Evolutionary conservation across 2,888 invertebrate species (phyloP), one percentile per base, ranked within the genome.

Genomic region (Julus scandinavius): DNA sequence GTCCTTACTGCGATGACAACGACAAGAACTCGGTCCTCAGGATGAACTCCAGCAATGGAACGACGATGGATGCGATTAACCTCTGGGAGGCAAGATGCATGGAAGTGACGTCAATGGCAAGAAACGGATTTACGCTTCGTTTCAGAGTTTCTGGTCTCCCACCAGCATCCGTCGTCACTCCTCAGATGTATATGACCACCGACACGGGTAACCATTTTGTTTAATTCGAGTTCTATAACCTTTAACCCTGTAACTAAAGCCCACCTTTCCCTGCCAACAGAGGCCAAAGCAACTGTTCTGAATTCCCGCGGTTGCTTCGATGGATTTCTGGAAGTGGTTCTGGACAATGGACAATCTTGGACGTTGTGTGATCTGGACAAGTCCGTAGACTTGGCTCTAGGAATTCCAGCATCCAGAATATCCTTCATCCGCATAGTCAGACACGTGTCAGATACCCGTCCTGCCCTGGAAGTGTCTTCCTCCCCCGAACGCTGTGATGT

Each of bases 401-500:
- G 58, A 4, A n/a, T 63, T 6, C 58, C 4, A 5, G n/a, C n/a
- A 2, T 6, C 2, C 29, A 17, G 15, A 20, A 40, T 20, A 4
- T 20, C 29, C 9, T 88, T 49, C 6, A n/a, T 88, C 1, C 5
- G 83, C 1, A 11, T 88, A 29, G 84, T 84, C 13, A 13, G 84
- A 49, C 11, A 88, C 15, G 20, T 5, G 2, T 13, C 17, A 4
- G 41, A 49, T 90, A 15, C 13, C 38, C 7, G 1, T 41, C 15
- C 80, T 11, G 15, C 45, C 45, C 40, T 50, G 2, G 29, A n/a
- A 7, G 49, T 89, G 7, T 90, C 87, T 29, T 89, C 90, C 29
- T 88, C 89, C 54, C 90, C 89, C 9, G 90, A 88, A 20, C 89
- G 90, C 13, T 58, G 45, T 6, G 89, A 80, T 0, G 89, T 87